Evolutionary conservation across 2,888 invertebrate species (phyloP).

Genomic region (Sesia apiformis): DNA sequence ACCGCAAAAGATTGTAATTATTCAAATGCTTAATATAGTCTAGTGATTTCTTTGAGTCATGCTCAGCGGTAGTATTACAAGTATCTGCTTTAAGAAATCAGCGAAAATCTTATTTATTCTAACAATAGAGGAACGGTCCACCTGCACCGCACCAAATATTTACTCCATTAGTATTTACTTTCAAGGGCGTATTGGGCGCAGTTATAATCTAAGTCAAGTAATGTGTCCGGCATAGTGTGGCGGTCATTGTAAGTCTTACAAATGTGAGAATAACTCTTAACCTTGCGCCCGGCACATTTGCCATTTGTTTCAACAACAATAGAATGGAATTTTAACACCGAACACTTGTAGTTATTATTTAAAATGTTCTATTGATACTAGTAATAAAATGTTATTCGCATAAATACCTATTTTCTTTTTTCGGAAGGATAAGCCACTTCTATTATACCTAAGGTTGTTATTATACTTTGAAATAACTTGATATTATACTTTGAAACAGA

Average conservation of each 20-base stretch:
- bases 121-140: not conserved
- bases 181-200: not conserved
- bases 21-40: no score
- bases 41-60: no score
- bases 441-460: no score
- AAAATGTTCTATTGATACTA: not conserved
- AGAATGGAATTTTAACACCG: conserved; percentile 6
- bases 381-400: not conserved
- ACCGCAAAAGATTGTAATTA: no score
- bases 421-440: no score
- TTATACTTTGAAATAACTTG: no score
- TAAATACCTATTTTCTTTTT: no score
- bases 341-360: conserved; percentile 5
- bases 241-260: not conserved
- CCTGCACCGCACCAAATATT: not conserved
- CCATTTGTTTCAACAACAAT: conserved; percentile 1
- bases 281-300: conserved; percentile 4
- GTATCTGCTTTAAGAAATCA: no score
- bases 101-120: no score
- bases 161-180: not conserved
- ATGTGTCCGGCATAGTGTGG: not conserved
- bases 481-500: no score
- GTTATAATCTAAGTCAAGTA: not conserved
- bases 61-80: no score
- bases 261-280: conserved; percentile 8